phyloP scores from a whole-genome alignment of 2,113 vertebrate species.

The Xiphophorus hellerii region DNA sequence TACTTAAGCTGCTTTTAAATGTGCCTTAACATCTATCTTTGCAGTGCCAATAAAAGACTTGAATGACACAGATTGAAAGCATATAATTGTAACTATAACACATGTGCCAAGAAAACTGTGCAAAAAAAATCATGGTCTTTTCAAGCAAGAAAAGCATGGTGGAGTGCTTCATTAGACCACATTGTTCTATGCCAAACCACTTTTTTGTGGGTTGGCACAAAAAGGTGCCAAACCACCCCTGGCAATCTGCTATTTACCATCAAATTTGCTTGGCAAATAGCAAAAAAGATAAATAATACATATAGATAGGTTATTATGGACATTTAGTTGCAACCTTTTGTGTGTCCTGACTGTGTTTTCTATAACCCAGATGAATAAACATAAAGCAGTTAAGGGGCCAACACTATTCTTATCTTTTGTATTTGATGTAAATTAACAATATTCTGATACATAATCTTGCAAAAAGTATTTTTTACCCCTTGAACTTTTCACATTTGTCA shows the following conservation, averaged over 20 bases:
- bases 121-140: not conserved
- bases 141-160: not conserved
- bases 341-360: not conserved
- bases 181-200: not conserved
- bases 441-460: not conserved
- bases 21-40: not conserved
- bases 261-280: not conserved
- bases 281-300: not conserved
- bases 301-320: not conserved
- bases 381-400: not conserved
- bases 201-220: too few relatives aligned
- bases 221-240: not conserved
- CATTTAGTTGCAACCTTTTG: not conserved
- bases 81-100: not conserved
- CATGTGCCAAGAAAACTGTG: not conserved
- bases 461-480: not conserved
- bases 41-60: not conserved
- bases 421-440: not conserved
- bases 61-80: not conserved
- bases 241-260: too few relatives aligned
- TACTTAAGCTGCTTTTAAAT: not conserved
- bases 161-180: not conserved
- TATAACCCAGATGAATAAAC: not conserved
- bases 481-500: not conserved
- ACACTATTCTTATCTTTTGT: not conserved